Evolutionary conservation across 2,797 vertebrate species (phyloP).

Genomic region (Limosa lapponica): DNA sequence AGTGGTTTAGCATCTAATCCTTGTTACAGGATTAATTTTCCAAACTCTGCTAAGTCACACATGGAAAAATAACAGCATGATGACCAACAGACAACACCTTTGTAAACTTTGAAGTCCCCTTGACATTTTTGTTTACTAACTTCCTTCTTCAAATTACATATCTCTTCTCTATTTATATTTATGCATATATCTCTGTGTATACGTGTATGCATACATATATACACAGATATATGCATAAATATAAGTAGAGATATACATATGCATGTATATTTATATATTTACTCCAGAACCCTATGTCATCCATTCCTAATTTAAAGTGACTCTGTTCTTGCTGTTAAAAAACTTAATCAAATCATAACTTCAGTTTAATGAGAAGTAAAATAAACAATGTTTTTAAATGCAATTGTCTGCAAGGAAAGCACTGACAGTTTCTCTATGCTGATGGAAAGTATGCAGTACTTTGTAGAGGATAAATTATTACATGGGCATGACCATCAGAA

Average conservation of each 20-base stretch:
- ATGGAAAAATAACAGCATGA: neutral
- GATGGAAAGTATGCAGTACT: neutral
- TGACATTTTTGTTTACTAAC: neutral
- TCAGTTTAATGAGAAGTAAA: neutral
- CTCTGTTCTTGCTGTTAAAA: neutral
- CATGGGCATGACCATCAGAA: neutral
- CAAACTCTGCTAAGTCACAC: neutral
- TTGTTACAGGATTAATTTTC: slow-evolving; percentile 1
- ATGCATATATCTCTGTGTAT: neutral
- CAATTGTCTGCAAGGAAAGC: neutral
- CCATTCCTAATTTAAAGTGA: neutral
- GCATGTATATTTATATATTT: neutral
- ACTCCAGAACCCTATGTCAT: neutral
- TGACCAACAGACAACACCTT: neutral
- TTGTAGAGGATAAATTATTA: neutral
- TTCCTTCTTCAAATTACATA: neutral
- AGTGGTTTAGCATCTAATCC: neutral
- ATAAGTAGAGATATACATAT: too few species aligned
- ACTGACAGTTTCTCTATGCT: neutral
- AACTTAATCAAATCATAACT: neutral
- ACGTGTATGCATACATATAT: too few species aligned
- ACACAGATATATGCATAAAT: too few species aligned
- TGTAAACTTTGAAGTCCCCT: neutral
- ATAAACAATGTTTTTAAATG: neutral
- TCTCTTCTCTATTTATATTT: neutral